phyloP scores from a whole-genome alignment of 2,113 vertebrate genomes.

The Tupaia chinensis region DNA sequence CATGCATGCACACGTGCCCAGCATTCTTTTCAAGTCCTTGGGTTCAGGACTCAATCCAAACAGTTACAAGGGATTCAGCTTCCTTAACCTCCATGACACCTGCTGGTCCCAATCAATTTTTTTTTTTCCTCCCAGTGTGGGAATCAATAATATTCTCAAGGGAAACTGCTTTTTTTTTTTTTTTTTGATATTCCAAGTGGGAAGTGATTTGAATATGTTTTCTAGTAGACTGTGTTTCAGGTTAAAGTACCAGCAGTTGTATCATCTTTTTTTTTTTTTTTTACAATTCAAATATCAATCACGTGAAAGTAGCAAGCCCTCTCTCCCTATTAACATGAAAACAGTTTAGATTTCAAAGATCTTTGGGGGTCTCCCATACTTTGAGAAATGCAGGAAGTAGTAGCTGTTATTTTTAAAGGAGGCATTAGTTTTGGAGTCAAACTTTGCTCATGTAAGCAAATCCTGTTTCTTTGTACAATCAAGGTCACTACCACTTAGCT shows the following conservation, averaged over 20 bases:
- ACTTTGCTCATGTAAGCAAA: neutral
- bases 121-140: too few species aligned
- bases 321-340: neutral
- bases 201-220: neutral
- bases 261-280: neutral
- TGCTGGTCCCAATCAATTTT: too few species aligned
- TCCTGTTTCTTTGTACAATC: neutral
- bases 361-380: neutral
- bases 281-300: neutral
- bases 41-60: too few species aligned
- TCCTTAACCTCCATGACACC: too few species aligned
- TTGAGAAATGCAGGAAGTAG: neutral
- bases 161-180: neutral
- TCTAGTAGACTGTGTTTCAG: neutral
- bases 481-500: conserved; percentile 5
- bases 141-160: neutral
- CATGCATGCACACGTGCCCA: too few species aligned
- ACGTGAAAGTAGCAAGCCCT: neutral
- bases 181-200: neutral
- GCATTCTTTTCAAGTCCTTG: too few species aligned
- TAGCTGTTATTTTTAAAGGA: neutral
- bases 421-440: neutral
- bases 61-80: too few species aligned
- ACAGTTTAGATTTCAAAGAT: conserved; percentile 1
- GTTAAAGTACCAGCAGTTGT: neutral